Conservation (phyloP, 2,888 invertebrate species). For the Graphium colonna region DNA sequence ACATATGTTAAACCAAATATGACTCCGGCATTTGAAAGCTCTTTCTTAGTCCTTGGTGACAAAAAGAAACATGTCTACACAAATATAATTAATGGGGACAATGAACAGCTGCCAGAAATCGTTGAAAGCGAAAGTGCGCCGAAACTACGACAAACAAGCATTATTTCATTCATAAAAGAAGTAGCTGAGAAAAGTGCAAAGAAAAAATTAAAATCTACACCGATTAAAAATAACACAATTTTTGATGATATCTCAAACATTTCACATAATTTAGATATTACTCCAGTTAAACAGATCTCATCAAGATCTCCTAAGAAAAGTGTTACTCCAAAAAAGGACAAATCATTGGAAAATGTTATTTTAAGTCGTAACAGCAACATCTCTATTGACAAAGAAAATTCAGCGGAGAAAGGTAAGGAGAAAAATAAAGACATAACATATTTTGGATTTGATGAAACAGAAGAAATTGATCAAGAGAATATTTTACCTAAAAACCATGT, state of each 20-base stretch:
- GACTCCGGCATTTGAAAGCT: constrained; percentile 73
- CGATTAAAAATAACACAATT: constrained; percentile 45
- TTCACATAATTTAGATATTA: constrained; percentile 10
- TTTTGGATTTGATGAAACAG: constrained; percentile 73
- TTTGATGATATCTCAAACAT: constrained; percentile 43
- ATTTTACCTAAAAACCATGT: constrained; percentile 51
- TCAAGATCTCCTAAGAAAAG: constrained; percentile 19
- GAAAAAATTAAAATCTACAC: constrained; percentile 50
- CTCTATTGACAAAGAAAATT: constrained; percentile 29
- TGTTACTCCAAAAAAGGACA: constrained; percentile 26
- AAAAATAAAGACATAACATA: constrained; percentile 50
- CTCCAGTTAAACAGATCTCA: constrained; percentile 7
- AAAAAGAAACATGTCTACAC: constrained; percentile 68
- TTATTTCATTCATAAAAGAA: constrained; percentile 69
- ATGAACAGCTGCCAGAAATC: constrained; percentile 45
- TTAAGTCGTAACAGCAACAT: neutral
- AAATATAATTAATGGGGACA: constrained; percentile 46
- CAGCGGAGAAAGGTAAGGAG: constrained; percentile 26
- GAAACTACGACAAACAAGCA: constrained; percentile 66
- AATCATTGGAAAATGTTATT: constrained; percentile 23
- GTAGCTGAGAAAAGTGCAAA: constrained; percentile 52
- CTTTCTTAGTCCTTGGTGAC: constrained; percentile 58
- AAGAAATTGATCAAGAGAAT: constrained; percentile 54
- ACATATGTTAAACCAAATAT: constrained; percentile 70
- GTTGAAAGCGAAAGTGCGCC: constrained; percentile 36